Evolutionary conservation across 2,113 vertebrate genomes (phyloP), one percentile per base, ranked within the genome.

Genomic region (Vireo altiloquus): DNA sequence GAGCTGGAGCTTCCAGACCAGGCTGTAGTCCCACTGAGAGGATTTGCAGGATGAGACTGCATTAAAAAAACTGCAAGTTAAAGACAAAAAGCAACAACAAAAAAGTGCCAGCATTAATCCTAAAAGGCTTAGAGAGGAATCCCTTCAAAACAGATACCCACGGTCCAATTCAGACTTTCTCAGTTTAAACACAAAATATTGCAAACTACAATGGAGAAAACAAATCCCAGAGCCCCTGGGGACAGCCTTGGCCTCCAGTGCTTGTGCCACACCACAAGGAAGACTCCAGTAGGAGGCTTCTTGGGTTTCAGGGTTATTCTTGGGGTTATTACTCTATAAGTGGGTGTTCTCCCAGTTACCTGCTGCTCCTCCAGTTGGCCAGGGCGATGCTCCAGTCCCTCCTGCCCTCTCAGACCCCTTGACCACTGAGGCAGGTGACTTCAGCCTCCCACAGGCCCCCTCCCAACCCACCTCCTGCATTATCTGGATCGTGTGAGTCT

Each of bases 191-290:
- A 75, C 15, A 54, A 65, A 82, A 61, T 10, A 39, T 4, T 81
- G 31, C 33, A 52, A 56, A 49, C 33, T 64, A 24, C 21, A 47
- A 21, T 3, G 22, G 52, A 39, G n/a, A 60, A 47, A 57, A 63
- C 11, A 42, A 44, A 44, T 24, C 9, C 40, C 52, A 50, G 52
- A 74, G 40, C 21, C 16, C 33, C 49, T 33, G 40, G 24, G n/a
- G 37, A 13, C 22, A 63, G 22, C 60, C 44, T 37, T 16, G 28
- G 28, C 53, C 54, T 77, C 10, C 53, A 15, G 23, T 2, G 15
- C 28, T 64, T 25, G 35, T 39, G 39, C 60, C 79, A 59, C 65
- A 27, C 18, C 56, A 54, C 0, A 0, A 59, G 44, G 0, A 0
- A 37, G 20, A 3, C 50, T 46, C 20, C 13, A 25, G 40, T 13